Evolutionary conservation across 2,797 vertebrate species (phyloP).

Genomic region (Pempheris klunzingeri): DNA sequence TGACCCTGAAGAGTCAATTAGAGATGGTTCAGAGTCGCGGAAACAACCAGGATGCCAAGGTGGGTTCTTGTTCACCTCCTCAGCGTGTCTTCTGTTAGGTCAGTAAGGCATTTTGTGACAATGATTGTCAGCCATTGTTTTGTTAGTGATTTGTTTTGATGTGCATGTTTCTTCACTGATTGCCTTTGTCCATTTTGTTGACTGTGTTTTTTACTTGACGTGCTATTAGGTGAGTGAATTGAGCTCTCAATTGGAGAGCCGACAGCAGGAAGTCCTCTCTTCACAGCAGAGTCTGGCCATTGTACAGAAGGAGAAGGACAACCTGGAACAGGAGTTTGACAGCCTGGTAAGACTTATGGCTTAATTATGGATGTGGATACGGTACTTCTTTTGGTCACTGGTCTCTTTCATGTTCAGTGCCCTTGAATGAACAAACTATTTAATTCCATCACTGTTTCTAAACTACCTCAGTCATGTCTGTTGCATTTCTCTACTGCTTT

Average conservation of each 20-base stretch:
- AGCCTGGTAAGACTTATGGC: constrained; percentile 87
- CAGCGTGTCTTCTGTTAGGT: background rate
- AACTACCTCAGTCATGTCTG: background rate
- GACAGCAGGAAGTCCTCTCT: constrained; percentile 86
- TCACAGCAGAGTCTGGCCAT: constrained; percentile 88
- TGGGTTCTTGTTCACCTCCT: constrained; percentile 77
- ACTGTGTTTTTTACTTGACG: constrained; percentile 26
- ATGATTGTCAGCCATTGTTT: background rate
- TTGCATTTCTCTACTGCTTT: background rate
- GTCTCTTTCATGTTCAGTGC: background rate
- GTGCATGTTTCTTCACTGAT: constrained; percentile 31
- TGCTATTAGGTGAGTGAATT: constrained; percentile 87
- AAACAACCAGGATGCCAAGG: constrained; percentile 88
- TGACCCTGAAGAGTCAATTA: constrained; percentile 87
- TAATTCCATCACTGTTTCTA: background rate
- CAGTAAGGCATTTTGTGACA: background rate
- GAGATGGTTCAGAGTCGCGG: constrained; percentile 87
- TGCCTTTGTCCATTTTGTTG: constrained; percentile 38
- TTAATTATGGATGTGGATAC: background rate
- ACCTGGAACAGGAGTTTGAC: constrained; percentile 88
- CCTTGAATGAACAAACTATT: background rate
- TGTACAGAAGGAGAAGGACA: constrained; percentile 87
- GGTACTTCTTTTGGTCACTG: background rate
- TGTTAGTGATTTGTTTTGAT: constrained; percentile 45
- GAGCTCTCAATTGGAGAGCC: constrained; percentile 87